Base-by-base conservation (phyloP, 1,140 invertebrate species). In the Pseudomyrmex dendroicus region DNA sequence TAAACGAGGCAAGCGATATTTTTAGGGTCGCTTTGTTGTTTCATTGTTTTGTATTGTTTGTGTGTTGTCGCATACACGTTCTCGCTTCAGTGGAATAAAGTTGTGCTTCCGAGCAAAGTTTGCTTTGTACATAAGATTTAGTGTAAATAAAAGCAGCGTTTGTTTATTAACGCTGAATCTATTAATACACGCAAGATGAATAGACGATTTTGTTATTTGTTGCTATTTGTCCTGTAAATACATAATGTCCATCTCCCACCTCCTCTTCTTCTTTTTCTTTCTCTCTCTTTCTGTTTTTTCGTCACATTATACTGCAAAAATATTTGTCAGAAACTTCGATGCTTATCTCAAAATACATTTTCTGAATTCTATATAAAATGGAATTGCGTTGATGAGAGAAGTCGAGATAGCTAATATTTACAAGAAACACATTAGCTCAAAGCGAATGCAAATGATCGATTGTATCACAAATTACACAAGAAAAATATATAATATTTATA, bases 91-190 rank as follows among this genome's bases (percentile, higher is more conserved):
- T n/a, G 13, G 17, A 54, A 10, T 44, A 9, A 44, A 67, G 15
- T 63, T 44, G 48, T 46, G 13, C 17, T 50, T 50, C 2, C 64
- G 44, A 66, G 64, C 44, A 44, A 76, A 20, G 25, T 44, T 56
- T 66, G 62, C 17, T 66, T 17, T 35, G 9, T 48, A 44, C 13
- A 66, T 54, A 25, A 66, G 48, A 77, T 66, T 77, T 66, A 35
- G 35, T n/a, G 48, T n/a, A 66, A 66, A 54, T 66, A 44, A 66
- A 44, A 66, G 22, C 20, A 25, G 10, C 20, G 59, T 17, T 50
- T 66, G 35, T 13, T 8, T n/a, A 35, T 35, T 35, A 17, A 5
- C 17, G 50, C 35, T 67, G 22, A 56, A 68, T 15, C 35, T 35
- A 54, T 77, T 25, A n/a, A 63, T n/a, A 35, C 25, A 46, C 12